phyloP scores from a whole-genome alignment of 2,113 vertebrate species.

The Apus apus region DNA sequence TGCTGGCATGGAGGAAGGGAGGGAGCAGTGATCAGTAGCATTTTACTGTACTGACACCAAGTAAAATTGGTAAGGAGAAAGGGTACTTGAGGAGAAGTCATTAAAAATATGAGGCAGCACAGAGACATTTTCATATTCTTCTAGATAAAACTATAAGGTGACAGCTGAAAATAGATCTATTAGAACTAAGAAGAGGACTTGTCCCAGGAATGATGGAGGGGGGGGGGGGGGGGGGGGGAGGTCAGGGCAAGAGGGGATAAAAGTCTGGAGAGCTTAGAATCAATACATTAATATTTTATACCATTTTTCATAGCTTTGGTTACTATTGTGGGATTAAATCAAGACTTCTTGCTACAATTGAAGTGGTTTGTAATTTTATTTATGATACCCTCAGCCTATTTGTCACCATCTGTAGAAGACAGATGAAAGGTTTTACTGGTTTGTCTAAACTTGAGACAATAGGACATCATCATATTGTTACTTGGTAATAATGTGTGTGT shows the following conservation, averaged over 20 bases:
- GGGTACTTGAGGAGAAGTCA: neutral
- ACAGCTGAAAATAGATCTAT: neutral
- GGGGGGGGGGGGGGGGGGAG: no score
- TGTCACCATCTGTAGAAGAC: neutral
- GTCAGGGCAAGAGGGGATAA: fast-evolving
- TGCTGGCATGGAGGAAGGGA: neutral
- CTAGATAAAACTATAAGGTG: neutral
- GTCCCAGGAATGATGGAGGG: neutral
- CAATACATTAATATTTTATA: neutral
- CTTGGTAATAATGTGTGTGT: neutral
- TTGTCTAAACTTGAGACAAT: neutral
- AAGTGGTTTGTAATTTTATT: neutral
- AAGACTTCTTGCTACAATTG: neutral
- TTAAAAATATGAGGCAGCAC: neutral
- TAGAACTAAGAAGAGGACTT: neutral
- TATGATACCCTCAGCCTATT: neutral
- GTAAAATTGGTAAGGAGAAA: neutral
- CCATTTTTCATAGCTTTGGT: neutral
- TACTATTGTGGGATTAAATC: neutral
- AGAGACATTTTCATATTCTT: neutral
- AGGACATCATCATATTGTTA: neutral
- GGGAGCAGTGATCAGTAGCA: neutral
- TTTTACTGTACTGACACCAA: neutral
- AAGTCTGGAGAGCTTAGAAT: neutral
- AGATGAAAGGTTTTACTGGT: neutral